Percentiles rank a stretch among this genome's conserved stretches.
Conservation (phyloP, 2,888 invertebrate genomes). For the Dione juno region DNA sequence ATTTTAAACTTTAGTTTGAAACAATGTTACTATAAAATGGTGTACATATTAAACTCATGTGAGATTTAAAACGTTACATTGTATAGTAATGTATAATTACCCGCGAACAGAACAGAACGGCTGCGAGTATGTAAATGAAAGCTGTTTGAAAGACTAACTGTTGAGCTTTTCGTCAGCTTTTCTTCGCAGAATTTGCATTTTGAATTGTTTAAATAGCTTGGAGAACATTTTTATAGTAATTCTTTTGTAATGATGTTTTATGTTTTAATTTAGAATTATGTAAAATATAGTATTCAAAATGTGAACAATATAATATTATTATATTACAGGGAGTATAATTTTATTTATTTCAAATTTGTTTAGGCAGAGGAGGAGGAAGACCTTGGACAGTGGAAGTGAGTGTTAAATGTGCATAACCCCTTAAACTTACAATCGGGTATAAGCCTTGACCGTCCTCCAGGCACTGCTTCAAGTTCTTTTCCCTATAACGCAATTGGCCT, state of each 20-base stretch:
- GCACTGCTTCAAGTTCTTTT: no score
- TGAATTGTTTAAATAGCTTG: slow-evolving; percentile 2
- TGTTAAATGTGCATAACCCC: no score
- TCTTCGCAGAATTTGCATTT: slow-evolving; percentile 6
- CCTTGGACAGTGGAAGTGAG: no score
- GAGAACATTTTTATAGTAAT: neutral
- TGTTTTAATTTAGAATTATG: no score
- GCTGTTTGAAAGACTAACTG: slow-evolving; percentile 10
- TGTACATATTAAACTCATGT: neutral
- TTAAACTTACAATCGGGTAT: no score
- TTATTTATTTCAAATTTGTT: no score
- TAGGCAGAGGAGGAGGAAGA: no score
- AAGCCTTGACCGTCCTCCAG: no score
- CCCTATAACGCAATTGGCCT: no score
- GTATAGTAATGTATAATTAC: neutral
- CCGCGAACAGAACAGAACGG: neutral
- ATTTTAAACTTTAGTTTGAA: neutral
- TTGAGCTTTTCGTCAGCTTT: neutral
- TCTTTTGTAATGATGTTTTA: neutral
- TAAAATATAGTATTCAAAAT: no score
- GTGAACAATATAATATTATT: no score
- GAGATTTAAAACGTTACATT: slow-evolving; percentile 5
- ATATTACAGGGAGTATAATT: no score
- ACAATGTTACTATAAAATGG: neutral
- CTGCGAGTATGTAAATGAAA: slow-evolving; percentile 12